phyloP scores from a whole-genome alignment of 2,888 invertebrate species.

The Spisula solida region DNA sequence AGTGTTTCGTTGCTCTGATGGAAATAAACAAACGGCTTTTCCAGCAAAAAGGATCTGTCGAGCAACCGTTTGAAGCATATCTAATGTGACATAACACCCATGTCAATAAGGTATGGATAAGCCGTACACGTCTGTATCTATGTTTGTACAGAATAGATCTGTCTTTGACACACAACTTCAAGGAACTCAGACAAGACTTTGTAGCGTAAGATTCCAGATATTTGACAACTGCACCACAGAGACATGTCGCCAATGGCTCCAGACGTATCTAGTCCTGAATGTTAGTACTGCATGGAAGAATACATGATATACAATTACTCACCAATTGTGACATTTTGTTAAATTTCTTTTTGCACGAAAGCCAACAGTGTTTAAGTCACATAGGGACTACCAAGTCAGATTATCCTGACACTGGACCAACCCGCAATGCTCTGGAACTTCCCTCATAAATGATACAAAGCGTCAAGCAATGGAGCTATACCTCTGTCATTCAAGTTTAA shows the following conservation, averaged over 20 bases:
- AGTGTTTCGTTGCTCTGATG: constrained; percentile 1
- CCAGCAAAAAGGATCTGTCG: constrained; percentile 37
- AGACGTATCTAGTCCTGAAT: not conserved
- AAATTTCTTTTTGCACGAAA: no score
- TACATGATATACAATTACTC: no score
- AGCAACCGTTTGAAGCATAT: not conserved
- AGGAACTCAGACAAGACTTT: constrained; percentile 1
- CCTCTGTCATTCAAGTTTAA: no score
- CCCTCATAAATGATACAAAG: no score
- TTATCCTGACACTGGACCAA: no score
- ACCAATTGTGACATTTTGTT: no score
- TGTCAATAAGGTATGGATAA: constrained; percentile 1
- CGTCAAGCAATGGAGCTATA: no score
- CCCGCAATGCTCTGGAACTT: no score
- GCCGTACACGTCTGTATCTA: not conserved
- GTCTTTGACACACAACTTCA: constrained; percentile 19
- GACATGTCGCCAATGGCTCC: not conserved
- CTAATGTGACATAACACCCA: constrained; percentile 28
- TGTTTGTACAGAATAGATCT: not conserved
- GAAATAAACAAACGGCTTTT: constrained; percentile 29
- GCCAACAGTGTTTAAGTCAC: no score
- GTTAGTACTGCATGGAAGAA: no score
- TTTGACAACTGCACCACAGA: not conserved
- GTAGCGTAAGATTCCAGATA: not conserved
- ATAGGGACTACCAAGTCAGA: no score